These are phyloP conservation scores for Acridotheres tristis DNA, from an alignment of 2,797 vertebrate species.

Conservation along the genomic window DNA sequence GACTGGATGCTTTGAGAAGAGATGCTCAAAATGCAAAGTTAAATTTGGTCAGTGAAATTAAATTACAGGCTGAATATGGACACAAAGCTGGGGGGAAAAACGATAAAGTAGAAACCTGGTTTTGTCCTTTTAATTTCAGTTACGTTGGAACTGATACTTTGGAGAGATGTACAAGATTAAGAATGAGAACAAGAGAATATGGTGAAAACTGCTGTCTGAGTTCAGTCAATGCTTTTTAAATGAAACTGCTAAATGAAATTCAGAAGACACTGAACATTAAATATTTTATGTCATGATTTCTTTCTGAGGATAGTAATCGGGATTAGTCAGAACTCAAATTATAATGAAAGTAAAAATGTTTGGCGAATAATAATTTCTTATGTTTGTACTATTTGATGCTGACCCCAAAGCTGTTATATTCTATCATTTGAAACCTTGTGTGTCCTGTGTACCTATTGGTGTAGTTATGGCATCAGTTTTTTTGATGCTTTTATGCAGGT, in stretches of 20 bases:
- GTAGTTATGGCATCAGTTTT: not conserved
- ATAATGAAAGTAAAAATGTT: not conserved
- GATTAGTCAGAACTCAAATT: conserved; percentile 5
- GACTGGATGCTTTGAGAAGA: not conserved
- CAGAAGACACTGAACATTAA: not conserved
- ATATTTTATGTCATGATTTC: not conserved
- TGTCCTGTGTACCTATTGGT: not conserved
- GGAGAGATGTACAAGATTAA: not conserved
- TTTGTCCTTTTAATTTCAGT: not conserved
- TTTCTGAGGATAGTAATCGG: not conserved
- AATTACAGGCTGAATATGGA: conserved; percentile 51
- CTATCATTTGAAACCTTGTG: not conserved
- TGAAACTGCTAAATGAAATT: not conserved
- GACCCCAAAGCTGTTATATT: not conserved
- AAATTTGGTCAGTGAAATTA: conserved; percentile 59
- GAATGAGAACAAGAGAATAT: not conserved
- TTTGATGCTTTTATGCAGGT: conserved; percentile 80
- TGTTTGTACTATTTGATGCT: not conserved
- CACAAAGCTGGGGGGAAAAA: not conserved
- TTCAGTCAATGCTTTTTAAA: not conserved
- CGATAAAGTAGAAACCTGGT: not conserved
- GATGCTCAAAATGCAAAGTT: conserved; percentile 59
- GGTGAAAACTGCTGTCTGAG: not conserved
- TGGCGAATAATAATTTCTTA: not conserved
- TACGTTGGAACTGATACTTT: not conserved